Evolutionary conservation across 2,888 invertebrate species (phyloP).

Genomic region (Phyto melanocephala): DNA sequence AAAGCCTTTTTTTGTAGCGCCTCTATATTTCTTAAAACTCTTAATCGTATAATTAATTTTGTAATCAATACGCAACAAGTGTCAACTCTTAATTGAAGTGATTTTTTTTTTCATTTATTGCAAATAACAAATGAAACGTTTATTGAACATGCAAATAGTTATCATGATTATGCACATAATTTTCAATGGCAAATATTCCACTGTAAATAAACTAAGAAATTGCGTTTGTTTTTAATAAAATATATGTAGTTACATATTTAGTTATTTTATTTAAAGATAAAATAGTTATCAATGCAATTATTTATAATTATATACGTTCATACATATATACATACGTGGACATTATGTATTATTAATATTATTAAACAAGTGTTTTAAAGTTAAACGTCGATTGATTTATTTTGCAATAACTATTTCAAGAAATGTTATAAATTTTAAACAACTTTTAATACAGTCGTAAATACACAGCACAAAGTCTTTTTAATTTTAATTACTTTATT

Average conservation of each 20-base stretch:
- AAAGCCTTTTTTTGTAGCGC: too few relatives aligned
- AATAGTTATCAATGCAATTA: neutral
- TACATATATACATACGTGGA: too few relatives aligned
- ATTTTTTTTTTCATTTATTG: conserved; percentile 14
- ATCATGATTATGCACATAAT: conserved; percentile 17
- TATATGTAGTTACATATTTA: neutral
- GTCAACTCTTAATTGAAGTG: conserved; percentile 5
- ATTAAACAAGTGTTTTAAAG: too few relatives aligned
- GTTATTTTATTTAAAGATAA: neutral
- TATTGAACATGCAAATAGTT: conserved; percentile 40
- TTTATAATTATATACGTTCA: too few relatives aligned
- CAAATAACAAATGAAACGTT: conserved; percentile 44
- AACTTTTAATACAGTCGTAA: too few relatives aligned
- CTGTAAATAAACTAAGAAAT: conserved; percentile 8
- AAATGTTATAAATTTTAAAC: too few relatives aligned
- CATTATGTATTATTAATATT: too few relatives aligned
- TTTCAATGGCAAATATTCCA: conserved; percentile 15
- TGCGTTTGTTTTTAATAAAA: conserved; percentile 10
- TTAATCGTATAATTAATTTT: neutral
- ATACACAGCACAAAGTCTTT: too few relatives aligned
- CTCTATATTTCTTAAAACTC: neutral
- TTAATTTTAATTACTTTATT: too few relatives aligned
- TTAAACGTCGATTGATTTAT: too few relatives aligned
- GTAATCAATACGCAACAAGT: conserved; percentile 26
- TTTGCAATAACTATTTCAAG: too few relatives aligned